phyloP scores from a whole-genome alignment of 2,888 invertebrate genomes.

The Polydrusus tereticollis region DNA sequence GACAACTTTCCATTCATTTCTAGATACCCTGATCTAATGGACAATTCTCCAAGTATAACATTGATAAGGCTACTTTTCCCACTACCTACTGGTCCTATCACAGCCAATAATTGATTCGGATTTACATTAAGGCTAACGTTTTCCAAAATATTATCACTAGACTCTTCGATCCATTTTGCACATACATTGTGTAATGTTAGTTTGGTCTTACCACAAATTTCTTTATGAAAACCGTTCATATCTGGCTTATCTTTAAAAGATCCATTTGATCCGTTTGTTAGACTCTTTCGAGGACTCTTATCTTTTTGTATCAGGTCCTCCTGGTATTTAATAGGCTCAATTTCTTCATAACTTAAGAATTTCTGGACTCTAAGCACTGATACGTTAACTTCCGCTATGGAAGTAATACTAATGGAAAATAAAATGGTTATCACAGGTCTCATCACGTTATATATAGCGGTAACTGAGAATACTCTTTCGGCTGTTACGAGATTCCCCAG shows the following conservation, averaged over 20 bases:
- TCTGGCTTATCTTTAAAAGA: conserved; percentile 26
- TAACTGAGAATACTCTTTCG: conserved; percentile 88
- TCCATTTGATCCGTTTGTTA: conserved; percentile 27
- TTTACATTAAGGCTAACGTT: conserved; percentile 66
- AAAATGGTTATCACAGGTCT: conserved; percentile 92
- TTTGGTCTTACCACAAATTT: conserved; percentile 64
- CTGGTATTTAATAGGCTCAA: conserved; percentile 60
- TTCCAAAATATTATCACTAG: conserved; percentile 64
- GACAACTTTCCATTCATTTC: conserved; percentile 69
- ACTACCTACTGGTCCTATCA: conserved; percentile 79
- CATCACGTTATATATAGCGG: conserved; percentile 92
- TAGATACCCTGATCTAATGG: conserved; percentile 65
- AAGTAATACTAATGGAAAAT: conserved; percentile 88
- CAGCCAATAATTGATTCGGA: conserved; percentile 67
- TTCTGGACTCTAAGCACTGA: conserved; percentile 79
- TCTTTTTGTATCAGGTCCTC: conserved; percentile 23
- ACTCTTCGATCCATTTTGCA: conserved; percentile 75
- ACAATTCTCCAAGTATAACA: conserved; percentile 67
- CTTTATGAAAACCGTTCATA: conserved; percentile 4
- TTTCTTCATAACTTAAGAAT: conserved; percentile 70
- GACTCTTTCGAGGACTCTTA: conserved; percentile 32
- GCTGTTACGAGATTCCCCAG: conserved; percentile 81
- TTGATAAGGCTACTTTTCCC: conserved; percentile 73
- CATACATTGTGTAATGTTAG: conserved; percentile 74
- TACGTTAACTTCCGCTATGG: conserved; percentile 84